phyloP scores from a whole-genome alignment of 2,888 invertebrate genomes.

The Pinctada fucata region DNA sequence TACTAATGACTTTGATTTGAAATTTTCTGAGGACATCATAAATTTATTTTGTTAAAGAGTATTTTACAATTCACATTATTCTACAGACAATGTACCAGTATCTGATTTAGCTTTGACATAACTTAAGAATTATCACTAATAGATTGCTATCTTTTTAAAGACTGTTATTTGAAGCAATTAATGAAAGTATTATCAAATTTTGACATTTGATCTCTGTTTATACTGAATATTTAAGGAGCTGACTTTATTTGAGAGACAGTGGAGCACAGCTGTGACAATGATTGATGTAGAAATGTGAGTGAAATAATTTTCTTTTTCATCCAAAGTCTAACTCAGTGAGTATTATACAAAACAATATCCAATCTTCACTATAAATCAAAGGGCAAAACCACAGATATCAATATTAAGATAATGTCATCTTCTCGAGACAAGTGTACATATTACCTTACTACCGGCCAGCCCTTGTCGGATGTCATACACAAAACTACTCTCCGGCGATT shows the following conservation, averaged over 20 bases:
- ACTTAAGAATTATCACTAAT: too few relatives aligned
- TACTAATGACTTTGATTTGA: not conserved
- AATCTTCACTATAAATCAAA: too few relatives aligned
- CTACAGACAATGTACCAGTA: not conserved
- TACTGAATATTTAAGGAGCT: slow-evolving; percentile 62
- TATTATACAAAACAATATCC: too few relatives aligned
- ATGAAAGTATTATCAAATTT: not conserved
- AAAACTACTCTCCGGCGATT: too few relatives aligned
- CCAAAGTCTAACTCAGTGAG: too few relatives aligned
- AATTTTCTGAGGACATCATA: not conserved
- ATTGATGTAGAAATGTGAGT: slow-evolving; percentile 67
- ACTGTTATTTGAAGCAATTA: not conserved
- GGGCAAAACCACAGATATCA: too few relatives aligned
- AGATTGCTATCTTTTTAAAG: too few relatives aligned
- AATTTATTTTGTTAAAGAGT: not conserved
- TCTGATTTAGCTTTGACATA: too few relatives aligned
- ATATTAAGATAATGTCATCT: too few relatives aligned
- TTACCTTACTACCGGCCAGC: too few relatives aligned
- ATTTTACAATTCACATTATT: not conserved
- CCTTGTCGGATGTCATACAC: too few relatives aligned
- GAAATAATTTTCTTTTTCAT: not conserved
- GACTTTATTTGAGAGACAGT: slow-evolving; percentile 69
- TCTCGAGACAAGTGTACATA: too few relatives aligned
- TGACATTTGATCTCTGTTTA: not conserved
- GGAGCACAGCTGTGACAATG: slow-evolving; percentile 66